Percentiles rank a stretch among this genome's conserved stretches.
Conservation (phyloP, 2,888 invertebrate genomes). For the Pammene aurita region DNA sequence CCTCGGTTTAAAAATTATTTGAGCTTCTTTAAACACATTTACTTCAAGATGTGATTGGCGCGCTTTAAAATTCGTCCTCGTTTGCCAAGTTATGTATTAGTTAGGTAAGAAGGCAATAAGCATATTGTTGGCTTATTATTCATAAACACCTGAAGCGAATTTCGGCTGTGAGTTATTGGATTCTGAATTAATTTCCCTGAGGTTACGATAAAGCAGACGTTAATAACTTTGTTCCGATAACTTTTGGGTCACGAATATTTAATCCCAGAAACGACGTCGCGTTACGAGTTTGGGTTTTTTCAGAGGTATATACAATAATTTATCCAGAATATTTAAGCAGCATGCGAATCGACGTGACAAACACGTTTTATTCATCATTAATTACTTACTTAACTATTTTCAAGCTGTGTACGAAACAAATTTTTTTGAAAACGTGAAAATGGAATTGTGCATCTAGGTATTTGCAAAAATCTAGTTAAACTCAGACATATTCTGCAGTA, state of each 20-base stretch:
- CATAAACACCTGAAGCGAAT: slow-evolving; percentile 30
- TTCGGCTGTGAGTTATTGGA: slow-evolving; percentile 21
- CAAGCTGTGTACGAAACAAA: too few relatives aligned
- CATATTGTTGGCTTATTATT: slow-evolving; percentile 25
- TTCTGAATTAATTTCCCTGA: slow-evolving; percentile 41
- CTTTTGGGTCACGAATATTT: slow-evolving; percentile 39
- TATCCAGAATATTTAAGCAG: background rate
- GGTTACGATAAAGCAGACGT: slow-evolving; percentile 40
- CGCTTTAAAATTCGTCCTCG: background rate
- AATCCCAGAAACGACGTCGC: slow-evolving; percentile 17
- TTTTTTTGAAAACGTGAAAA: too few relatives aligned
- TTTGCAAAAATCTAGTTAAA: background rate
- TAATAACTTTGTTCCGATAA: slow-evolving; percentile 41
- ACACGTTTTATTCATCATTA: too few relatives aligned
- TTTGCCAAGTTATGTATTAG: background rate
- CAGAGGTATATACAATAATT: background rate
- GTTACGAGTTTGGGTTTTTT: slow-evolving; percentile 4
- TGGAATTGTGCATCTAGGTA: too few relatives aligned
- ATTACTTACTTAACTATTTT: too few relatives aligned
- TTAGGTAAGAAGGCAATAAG: background rate
- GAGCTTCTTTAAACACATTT: too few relatives aligned
- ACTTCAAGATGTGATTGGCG: background rate
- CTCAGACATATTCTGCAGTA: background rate
- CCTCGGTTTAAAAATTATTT: too few relatives aligned
- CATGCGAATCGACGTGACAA: too few relatives aligned